Evolutionary conservation across 2,888 invertebrate genomes (phyloP).

Genomic region (Drosophila anceps): DNA sequence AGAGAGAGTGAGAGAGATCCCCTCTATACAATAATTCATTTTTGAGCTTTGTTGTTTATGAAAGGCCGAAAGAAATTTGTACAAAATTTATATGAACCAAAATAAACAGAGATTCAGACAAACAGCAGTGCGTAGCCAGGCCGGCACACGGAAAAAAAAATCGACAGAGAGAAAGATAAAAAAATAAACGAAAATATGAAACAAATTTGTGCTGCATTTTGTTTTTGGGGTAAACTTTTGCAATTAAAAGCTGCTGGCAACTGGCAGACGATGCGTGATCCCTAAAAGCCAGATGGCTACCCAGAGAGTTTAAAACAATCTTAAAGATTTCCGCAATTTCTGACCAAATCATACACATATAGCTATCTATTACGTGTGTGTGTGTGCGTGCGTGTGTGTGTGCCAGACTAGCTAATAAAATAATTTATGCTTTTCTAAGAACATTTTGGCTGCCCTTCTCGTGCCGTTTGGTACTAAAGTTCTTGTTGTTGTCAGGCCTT

Average conservation of each 20-base stretch:
- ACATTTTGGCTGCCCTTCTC: constrained; percentile 56
- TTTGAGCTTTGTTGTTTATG: constrained; percentile 65
- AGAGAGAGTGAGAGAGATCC: constrained; percentile 21
- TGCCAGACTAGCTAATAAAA: constrained; percentile 50
- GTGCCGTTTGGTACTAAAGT: constrained; percentile 7
- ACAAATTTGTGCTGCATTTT: constrained; percentile 49
- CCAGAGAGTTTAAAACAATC: constrained; percentile 21
- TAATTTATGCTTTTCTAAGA: constrained; percentile 60
- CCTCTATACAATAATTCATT: constrained; percentile 57
- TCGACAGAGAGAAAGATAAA: constrained; percentile 23
- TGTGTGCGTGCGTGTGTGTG: neutral
- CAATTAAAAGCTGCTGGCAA: constrained; percentile 59
- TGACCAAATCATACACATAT: constrained; percentile 23
- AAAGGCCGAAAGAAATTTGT: constrained; percentile 52
- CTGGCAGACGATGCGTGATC: constrained; percentile 45
- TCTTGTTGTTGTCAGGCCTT: constrained; percentile 28
- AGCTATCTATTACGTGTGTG: neutral
- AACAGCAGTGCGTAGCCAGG: constrained; percentile 41
- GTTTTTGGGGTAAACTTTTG: constrained; percentile 59
- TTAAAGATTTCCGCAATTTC: constrained; percentile 55
- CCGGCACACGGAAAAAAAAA: constrained; percentile 35
- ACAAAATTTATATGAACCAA: constrained; percentile 53
- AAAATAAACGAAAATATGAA: constrained; percentile 25
- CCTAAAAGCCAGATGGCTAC: constrained; percentile 57
- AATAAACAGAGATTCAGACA: constrained; percentile 57